Base-by-base conservation (phyloP, 2,113 vertebrate genomes). In the Thunnus thynnus region DNA sequence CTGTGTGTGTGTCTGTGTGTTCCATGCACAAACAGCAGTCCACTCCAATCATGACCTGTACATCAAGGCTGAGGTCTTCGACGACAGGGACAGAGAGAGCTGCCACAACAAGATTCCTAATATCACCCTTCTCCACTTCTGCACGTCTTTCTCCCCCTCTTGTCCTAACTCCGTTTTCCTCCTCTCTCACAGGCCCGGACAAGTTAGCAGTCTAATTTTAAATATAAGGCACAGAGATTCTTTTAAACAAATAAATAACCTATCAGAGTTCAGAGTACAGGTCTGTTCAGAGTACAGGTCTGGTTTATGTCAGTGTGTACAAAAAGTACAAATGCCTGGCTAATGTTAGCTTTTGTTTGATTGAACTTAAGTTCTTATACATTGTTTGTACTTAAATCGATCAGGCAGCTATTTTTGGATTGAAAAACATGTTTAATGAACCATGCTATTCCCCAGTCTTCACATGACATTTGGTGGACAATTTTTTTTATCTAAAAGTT, bases 61-160 rank as follows among this genome's bases (percentile, higher is more conserved):
- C 89, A 89, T 85, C 80, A 80, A 88, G 88, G 90, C 84, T 90
- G 69, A 83, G 78, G 73, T 82, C 72, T 78, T 64, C 76, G 85
- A 85, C 69, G 89, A 94, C 89, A 83, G 71, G 76, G 84, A 87
- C 77, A 44, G 77, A 85, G 84, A 79, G 89, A 91, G 87, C 90
- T 92, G 90, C 89, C 91, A 85, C 81, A 92, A 81, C 82, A 88
- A 85, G 76, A 82, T 78, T 90, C 83, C 60, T 46, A 50, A 66
- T 80, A 41, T 72, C 44, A 9, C 55, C 67, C 64, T 25, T 73
- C 79, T 30, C 18, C 41, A 55, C 17, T 50, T 71, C 78, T 78
- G 75, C 57, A 64, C 60, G 48, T 56, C 46, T 72, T 55, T 62
- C 47, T 48, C 27, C 58, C 58, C 69, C 72, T 78, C 12, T 0